Base-by-base conservation (phyloP, 2,888 invertebrate genomes). In the Papilio protenor region DNA sequence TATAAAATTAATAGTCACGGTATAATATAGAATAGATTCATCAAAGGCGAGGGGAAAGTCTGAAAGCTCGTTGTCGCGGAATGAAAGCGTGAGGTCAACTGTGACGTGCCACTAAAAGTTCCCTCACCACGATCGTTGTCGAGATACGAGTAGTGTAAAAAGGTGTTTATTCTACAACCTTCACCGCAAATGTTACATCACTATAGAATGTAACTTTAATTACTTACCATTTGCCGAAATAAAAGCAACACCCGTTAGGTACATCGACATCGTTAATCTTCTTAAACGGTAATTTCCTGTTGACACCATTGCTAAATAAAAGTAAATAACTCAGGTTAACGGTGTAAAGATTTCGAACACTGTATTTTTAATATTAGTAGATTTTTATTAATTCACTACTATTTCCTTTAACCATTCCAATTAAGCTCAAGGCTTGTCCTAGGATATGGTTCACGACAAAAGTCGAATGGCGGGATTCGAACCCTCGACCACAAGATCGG, bases 41-140 rank as follows among this genome's bases (percentile, higher is more conserved):
- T 77, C 70, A 74, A 76, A 72, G 74, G 73, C 64, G 11, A 66
- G 72, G 75, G 52, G 16, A 73, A 73, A 59, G 64, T 47, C 40
- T 75, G 59, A 79, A 77, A 23, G 59, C 61, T 72, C 52, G 73
- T 73, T 78, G 76, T 77, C 74, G 66, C 75, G 66, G 59, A 73
- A 79, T 81, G 79, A 81, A 81, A 81, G 79, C 75, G 81, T 75
- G 79, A 80, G 82, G 83, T 84, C 81, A 84, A 79, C 81, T 78
- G 79, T 81, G 84, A 83, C 82, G 81, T 79, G 81, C 80, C 80
- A 84, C 83, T 84, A 82, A 85, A 85, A 85, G 85, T 83, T 85
- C 81, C 80, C 84, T 84, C 83, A 84, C 73, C 78, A 75, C 76
- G 81, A 80, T 82, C 85, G 85, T 84, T 81, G 83, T 79, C 76